phyloP scores from a whole-genome alignment of 2,888 invertebrate genomes.

The Cephus sareptanus region DNA sequence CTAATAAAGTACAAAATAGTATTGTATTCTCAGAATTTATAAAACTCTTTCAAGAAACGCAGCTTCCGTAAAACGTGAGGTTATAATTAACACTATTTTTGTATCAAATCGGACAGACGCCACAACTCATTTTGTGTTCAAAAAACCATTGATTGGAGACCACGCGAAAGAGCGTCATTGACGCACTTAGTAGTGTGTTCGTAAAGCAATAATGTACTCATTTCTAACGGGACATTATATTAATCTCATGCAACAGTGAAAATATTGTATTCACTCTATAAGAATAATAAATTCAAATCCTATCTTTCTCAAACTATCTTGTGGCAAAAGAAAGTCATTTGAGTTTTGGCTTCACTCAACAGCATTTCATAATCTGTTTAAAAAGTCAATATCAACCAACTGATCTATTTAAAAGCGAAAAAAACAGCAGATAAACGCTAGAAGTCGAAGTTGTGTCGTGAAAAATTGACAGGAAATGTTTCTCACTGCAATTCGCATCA shows the following conservation, averaged over 20 bases:
- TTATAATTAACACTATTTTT: conserved; percentile 48
- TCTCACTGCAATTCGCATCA: background rate
- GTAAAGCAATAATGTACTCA: background rate
- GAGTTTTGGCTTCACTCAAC: background rate
- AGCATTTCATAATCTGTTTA: background rate
- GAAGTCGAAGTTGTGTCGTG: background rate
- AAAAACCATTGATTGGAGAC: conserved; percentile 31
- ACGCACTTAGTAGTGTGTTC: background rate
- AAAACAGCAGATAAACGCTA: background rate
- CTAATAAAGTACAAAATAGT: background rate
- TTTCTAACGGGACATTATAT: background rate
- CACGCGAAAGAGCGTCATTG: conserved; percentile 41
- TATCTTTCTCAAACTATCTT: background rate
- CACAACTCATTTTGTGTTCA: conserved; percentile 37
- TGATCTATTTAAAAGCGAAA: background rate
- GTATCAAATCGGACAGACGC: conserved; percentile 44
- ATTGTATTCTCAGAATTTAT: background rate
- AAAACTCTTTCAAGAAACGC: background rate
- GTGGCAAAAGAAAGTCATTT: background rate
- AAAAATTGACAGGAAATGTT: background rate
- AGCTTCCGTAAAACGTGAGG: conserved; percentile 25
- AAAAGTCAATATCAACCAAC: background rate
- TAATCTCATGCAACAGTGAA: background rate
- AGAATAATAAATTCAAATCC: background rate
- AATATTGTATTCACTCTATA: background rate